Conservation (phyloP, 2,113 vertebrate genomes). For the Callopanchax toddi region DNA sequence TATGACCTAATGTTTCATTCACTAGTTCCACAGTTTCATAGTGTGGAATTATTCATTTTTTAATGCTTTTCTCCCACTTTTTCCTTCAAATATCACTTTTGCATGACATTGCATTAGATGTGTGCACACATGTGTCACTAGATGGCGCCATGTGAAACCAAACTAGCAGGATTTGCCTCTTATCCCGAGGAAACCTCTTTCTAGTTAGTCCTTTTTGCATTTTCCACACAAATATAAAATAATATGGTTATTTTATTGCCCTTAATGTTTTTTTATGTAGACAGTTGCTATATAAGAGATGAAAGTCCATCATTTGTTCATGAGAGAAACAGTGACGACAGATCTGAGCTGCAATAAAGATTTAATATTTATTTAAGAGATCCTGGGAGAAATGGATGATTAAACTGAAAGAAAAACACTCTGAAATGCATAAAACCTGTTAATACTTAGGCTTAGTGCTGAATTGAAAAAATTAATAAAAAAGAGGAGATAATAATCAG, state of each 20-base stretch:
- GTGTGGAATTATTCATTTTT: neutral
- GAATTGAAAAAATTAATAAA: neutral
- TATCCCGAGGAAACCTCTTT: neutral
- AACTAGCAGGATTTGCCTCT: neutral
- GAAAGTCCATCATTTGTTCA: neutral
- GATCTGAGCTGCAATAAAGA: neutral
- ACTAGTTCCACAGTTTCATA: neutral
- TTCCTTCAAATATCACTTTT: neutral
- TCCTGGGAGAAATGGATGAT: constrained; percentile 7
- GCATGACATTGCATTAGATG: neutral
- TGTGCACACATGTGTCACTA: constrained; percentile 25
- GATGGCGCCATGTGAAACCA: constrained; percentile 45
- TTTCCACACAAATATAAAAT: too few relatives aligned
- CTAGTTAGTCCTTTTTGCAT: too few relatives aligned
- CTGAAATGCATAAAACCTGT: neutral
- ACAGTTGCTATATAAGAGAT: too few relatives aligned
- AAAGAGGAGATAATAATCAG: neutral
- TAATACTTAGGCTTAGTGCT: neutral
- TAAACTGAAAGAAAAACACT: constrained; percentile 20
- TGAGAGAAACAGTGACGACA: neutral
- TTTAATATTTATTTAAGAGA: constrained; percentile 16
- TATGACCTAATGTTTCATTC: neutral
- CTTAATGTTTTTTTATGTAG: too few relatives aligned
- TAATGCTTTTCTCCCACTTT: constrained; percentile 24
- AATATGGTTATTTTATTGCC: too few relatives aligned